Evolutionary conservation across 2,888 invertebrate genomes (phyloP).

Genomic region (Chloroclysta siterata): DNA sequence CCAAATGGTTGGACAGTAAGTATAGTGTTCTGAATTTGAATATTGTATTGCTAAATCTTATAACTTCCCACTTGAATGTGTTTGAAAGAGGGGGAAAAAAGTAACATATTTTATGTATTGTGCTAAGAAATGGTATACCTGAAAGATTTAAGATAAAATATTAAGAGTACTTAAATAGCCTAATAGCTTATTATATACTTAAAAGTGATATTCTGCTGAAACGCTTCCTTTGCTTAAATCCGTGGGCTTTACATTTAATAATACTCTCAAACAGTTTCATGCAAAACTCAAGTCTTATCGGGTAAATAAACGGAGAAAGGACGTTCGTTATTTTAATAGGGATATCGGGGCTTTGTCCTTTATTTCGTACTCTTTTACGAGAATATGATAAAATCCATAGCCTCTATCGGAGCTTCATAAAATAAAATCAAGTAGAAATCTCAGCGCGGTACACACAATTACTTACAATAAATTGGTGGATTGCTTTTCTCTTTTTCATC

Average conservation of each 20-base stretch:
- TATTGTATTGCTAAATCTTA: neutral
- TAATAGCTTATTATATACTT: slow-evolving; percentile 6
- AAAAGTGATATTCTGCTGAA: slow-evolving; percentile 12
- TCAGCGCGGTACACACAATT: slow-evolving; percentile 37
- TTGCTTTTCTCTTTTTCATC: slow-evolving; percentile 1
- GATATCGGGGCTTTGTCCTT: slow-evolving; percentile 55
- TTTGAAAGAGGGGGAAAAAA: too few relatives aligned
- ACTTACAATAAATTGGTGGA: slow-evolving; percentile 41
- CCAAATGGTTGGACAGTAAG: slow-evolving; percentile 90
- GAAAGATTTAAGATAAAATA: too few relatives aligned
- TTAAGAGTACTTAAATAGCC: too few relatives aligned
- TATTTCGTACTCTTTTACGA: slow-evolving; percentile 59
- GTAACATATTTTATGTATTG: too few relatives aligned
- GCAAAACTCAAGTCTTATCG: slow-evolving; percentile 47
- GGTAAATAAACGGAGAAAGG: slow-evolving; percentile 47
- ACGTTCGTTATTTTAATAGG: slow-evolving; percentile 59
- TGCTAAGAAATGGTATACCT: too few relatives aligned
- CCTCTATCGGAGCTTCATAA: slow-evolving; percentile 52
- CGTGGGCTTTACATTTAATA: slow-evolving; percentile 21
- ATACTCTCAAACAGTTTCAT: slow-evolving; percentile 37
- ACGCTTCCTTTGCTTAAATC: slow-evolving; percentile 2
- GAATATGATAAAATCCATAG: slow-evolving; percentile 53
- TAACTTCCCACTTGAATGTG: neutral
- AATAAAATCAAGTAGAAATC: slow-evolving; percentile 55
- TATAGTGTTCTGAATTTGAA: slow-evolving; percentile 44